Conservation (phyloP, 2,888 invertebrate species). For the Aplocera efformata region DNA sequence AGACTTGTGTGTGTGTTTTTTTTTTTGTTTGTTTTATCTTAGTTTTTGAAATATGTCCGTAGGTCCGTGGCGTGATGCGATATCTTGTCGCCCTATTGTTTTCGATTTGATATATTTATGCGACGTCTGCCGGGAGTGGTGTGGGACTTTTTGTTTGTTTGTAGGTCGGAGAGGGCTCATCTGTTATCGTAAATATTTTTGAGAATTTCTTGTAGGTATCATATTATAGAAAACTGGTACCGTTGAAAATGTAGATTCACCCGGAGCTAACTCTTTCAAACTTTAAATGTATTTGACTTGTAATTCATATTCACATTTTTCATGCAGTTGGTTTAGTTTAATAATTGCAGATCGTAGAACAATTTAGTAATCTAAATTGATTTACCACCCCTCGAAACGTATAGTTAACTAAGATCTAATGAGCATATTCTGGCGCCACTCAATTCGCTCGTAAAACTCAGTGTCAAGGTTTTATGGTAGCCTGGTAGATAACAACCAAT, state of each 20-base stretch:
- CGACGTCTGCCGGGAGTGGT: conserved; percentile 66
- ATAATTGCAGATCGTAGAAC: too few relatives aligned
- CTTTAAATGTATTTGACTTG: too few relatives aligned
- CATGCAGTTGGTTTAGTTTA: too few relatives aligned
- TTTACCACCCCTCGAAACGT: conserved; percentile 15
- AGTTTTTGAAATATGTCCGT: conserved; percentile 76
- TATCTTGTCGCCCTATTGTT: conserved; percentile 78
- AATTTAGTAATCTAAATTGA: conserved; percentile 4
- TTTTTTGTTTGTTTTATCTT: conserved; percentile 57
- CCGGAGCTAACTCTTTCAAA: too few relatives aligned
- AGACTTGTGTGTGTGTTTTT: conserved; percentile 22
- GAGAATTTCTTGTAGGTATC: conserved; percentile 49
- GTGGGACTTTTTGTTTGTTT: conserved; percentile 41
- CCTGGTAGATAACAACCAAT: conserved; percentile 53
- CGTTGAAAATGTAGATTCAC: too few relatives aligned
- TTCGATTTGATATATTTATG: conserved; percentile 79
- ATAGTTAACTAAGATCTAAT: conserved; percentile 25
- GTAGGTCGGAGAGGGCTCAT: conserved; percentile 56
- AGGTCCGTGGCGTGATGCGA: conserved; percentile 69
- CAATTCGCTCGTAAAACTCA: conserved; percentile 35
- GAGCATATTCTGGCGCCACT: conserved; percentile 12
- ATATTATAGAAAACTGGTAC: too few relatives aligned
- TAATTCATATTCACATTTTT: too few relatives aligned
- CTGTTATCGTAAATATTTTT: conserved; percentile 54
- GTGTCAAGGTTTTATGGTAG: conserved; percentile 42